Evolutionary conservation across 2,888 invertebrate species (phyloP), one percentile per base, ranked within the genome.

Genomic region (Noctua janthina): DNA sequence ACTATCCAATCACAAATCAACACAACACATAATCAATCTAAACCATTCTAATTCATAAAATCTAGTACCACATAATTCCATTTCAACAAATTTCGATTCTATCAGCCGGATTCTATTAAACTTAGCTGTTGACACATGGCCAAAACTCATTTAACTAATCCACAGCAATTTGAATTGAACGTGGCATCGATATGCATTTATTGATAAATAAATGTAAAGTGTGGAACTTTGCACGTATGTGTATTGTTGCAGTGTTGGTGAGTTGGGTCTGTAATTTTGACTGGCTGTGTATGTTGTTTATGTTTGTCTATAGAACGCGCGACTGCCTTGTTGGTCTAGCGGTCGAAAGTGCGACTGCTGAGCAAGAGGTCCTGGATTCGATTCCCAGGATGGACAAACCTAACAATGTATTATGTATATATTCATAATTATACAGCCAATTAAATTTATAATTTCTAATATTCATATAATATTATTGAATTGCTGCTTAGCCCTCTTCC

Each of bases 101-200:
- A 85, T 88, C 88, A 87, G 82, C 83, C 81, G 82, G 79, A 92
- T 91, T 88, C 90, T 89, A 91, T 93, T 91, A 89, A 93, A 92
- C 89, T 93, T 90, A 86, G 82, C 91, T 89, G 88, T 89, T 84
- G 84, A 88, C 87, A 80, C 80, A 88, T 79, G 84, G 81, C 54
- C 87, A 88, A 80, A 94, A 94, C 93, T 93, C 91, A 92, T 94
- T 93, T 92, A 94, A 94, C 94, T 93, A 90, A 92, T 90, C 91
- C 92, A 89, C 89, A 88, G 86, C 87, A 88, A 83, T 87, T 88
- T 81, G 83, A 91, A 93, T 93, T 88, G 91, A 92, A 93, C 59
- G 11, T 51, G 74, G 71, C 72, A 87, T 83, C 72, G 79, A 51
- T 46, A 68, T 76, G 69, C 76, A 72, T 71, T 75, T 87, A 89